A percentile compares a stretch with the other conserved stretches of the same genome.
Conservation (phyloP, 2,113 vertebrate species). For the Hucho hucho region DNA sequence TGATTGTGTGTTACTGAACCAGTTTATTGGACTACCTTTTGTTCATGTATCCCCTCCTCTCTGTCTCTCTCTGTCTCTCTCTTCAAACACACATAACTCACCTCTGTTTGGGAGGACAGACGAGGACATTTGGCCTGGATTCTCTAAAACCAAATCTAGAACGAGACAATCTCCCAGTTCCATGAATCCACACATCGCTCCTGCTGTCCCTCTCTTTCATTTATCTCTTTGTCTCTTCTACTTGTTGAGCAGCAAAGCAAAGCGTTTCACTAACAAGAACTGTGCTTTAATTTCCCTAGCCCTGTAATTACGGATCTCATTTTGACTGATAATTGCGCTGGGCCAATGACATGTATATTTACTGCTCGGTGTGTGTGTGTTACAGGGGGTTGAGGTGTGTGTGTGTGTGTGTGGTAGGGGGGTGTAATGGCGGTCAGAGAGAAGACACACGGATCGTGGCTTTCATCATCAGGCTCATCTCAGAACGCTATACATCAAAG, state of each 20-base stretch:
- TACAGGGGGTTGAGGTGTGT: neutral
- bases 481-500: conserved; percentile 87
- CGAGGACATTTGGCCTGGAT: conserved; percentile 3
- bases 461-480: conserved; percentile 82
- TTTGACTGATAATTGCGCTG: conserved; percentile 99
- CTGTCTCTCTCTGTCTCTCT: neutral
- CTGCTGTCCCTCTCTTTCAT: conserved; percentile 1
- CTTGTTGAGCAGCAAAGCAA: conserved; percentile 78
- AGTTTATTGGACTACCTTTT: neutral
- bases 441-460: conserved; percentile 78
- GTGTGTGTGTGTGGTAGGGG: conserved; percentile 7
- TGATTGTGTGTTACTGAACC: neutral
- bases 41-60: neutral
- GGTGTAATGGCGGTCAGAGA: conserved; percentile 78
- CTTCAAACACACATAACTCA: neutral
- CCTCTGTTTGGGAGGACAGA: neutral
- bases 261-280: conserved; percentile 87
- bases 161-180: neutral
- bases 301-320: conserved; percentile 99
- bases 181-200: neutral
- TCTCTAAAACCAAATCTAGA: conserved; percentile 1
- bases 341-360: conserved; percentile 99
- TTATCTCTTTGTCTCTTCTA: conserved; percentile 31
- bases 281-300: conserved; percentile 92
- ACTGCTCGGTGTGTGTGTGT: conserved; percentile 79